A percentile compares a stretch with the other conserved stretches of the same genome.
Evolutionary conservation across 2,113 vertebrate species (phyloP).

Genomic region (Mobula birostris): DNA sequence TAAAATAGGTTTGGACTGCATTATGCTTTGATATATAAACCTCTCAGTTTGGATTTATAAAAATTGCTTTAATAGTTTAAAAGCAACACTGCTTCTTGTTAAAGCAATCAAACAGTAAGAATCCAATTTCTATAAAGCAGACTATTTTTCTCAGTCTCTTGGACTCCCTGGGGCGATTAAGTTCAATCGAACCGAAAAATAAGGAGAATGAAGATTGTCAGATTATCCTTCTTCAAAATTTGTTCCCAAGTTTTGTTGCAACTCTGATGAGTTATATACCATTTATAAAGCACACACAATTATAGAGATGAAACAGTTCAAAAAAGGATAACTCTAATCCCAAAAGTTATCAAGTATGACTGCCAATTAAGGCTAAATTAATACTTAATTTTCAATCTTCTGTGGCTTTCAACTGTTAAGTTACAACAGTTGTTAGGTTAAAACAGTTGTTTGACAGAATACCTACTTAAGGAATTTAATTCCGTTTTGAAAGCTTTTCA

Average conservation of each 20-base stretch:
- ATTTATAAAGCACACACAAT: neutral
- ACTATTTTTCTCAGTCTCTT: neutral
- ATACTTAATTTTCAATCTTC: neutral
- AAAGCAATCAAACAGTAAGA: neutral
- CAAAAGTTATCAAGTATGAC: neutral
- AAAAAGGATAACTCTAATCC: neutral
- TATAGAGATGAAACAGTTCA: neutral
- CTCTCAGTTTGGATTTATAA: neutral
- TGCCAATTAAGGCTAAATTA: neutral
- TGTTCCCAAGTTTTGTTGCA: neutral
- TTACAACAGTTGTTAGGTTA: neutral
- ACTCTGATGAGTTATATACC: neutral
- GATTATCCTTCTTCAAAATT: neutral
- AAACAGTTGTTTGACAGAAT: constrained; percentile 5
- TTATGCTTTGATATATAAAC: neutral
- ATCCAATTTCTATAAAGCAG: neutral
- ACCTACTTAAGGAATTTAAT: neutral
- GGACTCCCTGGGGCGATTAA: neutral
- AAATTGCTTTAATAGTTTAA: neutral
- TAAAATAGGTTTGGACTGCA: neutral
- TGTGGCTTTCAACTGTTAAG: neutral
- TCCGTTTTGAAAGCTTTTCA: neutral
- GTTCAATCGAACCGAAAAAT: neutral
- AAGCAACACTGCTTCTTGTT: neutral
- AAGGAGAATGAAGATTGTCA: neutral